phyloP scores from a whole-genome alignment of 2,797 vertebrate genomes.

The Megaceryle alcyon region DNA sequence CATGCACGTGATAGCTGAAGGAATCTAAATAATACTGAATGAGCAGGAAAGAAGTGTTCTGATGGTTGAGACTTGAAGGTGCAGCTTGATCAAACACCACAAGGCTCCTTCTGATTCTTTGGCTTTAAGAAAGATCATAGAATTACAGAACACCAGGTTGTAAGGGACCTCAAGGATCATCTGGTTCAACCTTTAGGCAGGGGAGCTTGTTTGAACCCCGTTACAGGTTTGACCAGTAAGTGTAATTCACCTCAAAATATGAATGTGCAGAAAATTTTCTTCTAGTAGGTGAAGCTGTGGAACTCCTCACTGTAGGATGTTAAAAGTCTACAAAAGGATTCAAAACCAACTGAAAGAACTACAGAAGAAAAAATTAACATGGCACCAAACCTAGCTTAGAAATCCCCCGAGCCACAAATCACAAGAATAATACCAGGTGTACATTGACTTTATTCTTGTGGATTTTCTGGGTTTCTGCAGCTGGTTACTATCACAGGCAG shows the following conservation, averaged over 20 bases:
- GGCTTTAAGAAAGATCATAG: neutral
- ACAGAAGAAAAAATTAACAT: neutral
- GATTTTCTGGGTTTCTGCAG: neutral
- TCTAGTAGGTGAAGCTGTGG: neutral
- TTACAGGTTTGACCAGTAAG: neutral
- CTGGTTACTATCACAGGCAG: neutral
- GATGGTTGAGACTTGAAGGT: neutral
- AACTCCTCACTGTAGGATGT: neutral
- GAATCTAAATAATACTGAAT: neutral
- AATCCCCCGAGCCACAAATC: neutral
- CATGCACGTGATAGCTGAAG: neutral
- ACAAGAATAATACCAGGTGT: neutral
- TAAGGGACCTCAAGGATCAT: neutral
- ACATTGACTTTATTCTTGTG: neutral
- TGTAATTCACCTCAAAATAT: neutral
- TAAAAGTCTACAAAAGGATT: neutral
- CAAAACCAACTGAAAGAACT: neutral
- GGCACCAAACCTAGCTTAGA: neutral
- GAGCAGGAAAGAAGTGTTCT: neutral
- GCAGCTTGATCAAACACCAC: neutral
- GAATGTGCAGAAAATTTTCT: neutral
- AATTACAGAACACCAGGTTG: neutral
- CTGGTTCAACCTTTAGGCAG: neutral
- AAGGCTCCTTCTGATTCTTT: neutral
- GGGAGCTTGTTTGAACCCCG: neutral